Conservation (phyloP, 2,888 invertebrate species). For the Cotesia congregata region DNA sequence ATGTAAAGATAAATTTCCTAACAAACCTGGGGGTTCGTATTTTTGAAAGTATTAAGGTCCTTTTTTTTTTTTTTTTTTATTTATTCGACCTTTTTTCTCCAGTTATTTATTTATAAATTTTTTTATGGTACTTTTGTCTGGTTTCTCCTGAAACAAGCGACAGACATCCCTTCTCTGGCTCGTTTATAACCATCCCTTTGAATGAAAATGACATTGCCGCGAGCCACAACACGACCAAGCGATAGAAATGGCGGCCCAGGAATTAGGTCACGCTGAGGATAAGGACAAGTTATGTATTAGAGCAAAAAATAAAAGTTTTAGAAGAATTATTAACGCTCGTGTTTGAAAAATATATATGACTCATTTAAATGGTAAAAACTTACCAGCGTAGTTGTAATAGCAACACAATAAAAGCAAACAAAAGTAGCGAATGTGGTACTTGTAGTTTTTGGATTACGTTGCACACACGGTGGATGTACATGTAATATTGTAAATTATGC, state of each 20-base stretch:
- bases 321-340: conserved; percentile 23
- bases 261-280: conserved; percentile 24
- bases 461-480: too few relatives aligned
- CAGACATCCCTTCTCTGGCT: background rate
- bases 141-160: background rate
- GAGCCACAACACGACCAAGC: conserved; percentile 13
- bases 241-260: conserved; percentile 32
- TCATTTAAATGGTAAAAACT: too few relatives aligned
- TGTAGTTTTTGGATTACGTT: too few relatives aligned
- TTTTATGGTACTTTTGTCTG: background rate
- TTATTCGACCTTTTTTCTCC: conserved; percentile 12
- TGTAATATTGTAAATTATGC: background rate
- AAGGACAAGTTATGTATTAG: conserved; percentile 7
- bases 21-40: background rate
- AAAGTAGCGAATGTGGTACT: too few relatives aligned
- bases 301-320: background rate
- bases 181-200: background rate
- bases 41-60: background rate
- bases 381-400: too few relatives aligned
- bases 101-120: conserved; percentile 13
- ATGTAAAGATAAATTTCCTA: background rate
- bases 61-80: background rate
- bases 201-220: conserved; percentile 30
- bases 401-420: too few relatives aligned
- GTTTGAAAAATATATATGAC: too few relatives aligned